Evolutionary conservation across 2,888 invertebrate species (phyloP).

Genomic region (Sinodicranocentrus sp.): DNA sequence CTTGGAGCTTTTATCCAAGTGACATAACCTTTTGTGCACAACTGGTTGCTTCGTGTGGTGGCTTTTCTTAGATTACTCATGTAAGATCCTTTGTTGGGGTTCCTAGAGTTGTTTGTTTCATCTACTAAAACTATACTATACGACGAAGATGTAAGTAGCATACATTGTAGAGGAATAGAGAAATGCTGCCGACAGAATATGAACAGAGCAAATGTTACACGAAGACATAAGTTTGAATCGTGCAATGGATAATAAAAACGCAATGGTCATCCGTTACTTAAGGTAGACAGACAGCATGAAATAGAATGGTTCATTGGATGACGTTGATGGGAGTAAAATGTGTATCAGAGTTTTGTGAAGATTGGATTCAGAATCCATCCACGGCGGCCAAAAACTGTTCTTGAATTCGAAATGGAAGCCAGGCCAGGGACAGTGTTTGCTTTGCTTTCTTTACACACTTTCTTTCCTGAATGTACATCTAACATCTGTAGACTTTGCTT

Average conservation of each 20-base stretch:
- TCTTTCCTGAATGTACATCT: not conserved
- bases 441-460: slow-evolving; percentile 20
- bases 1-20: not conserved
- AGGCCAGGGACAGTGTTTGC: not conserved
- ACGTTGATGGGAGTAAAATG: slow-evolving; percentile 52
- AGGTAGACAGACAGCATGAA: slow-evolving; percentile 41
- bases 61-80: slow-evolving; percentile 18
- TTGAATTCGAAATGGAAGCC: not conserved
- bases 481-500: slow-evolving; percentile 14
- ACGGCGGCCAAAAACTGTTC: not conserved
- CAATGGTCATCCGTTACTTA: slow-evolving; percentile 51
- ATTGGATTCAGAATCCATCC: too few species aligned
- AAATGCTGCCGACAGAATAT: not conserved
- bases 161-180: not conserved
- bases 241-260: slow-evolving; percentile 55
- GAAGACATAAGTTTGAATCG: slow-evolving; percentile 44
- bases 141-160: too few species aligned
- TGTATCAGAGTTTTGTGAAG: not conserved
- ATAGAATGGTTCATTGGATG: slow-evolving; percentile 46
- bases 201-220: slow-evolving; percentile 42
- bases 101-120: slow-evolving; percentile 48
- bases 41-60: slow-evolving; percentile 6
- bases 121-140: too few species aligned
- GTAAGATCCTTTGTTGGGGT: slow-evolving; percentile 30
- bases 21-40: not conserved